Evolutionary conservation across 2,113 vertebrate genomes (phyloP), one percentile per base, ranked within the genome.

Genomic region (Trichechus manatus): DNA sequence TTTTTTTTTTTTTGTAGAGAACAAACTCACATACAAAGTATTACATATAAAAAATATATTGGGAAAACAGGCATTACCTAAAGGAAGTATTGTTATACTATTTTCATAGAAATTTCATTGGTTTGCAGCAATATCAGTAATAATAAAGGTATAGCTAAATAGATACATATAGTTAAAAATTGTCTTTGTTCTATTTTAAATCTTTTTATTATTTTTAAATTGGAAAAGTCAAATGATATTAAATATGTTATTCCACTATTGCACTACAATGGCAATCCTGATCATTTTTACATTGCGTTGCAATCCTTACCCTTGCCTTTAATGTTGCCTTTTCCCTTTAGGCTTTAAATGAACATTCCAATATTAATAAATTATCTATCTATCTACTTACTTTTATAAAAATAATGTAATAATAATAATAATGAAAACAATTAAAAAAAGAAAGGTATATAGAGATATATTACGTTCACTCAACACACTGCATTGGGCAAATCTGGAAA

Each of bases 11-110:
- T 82, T 77, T 70, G 79, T 93, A 59, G 29, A 95, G 68, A 90
- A 91, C 42, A 96, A 86, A 78, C 5, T 85, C 56, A 94, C 72
- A 92, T 11, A 42, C 53, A 75, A 85, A 95, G 42, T 61, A 92
- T 92, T 78, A 84, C 87, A 81, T 50, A 95, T 42, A 82, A 94
- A 97, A 95, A n/a, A n/a, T 33, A 87, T 56, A 85, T 5, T 6
- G 63, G 47, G 39, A 11, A 96, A 91, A 64, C 19, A 94, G 53
- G 64, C 10, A 84, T 31, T 59, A 68, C 9, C 39, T 23, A n/a
- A 93, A 95, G 74, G 7, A 96, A 91, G 87, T 87, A 78, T 1
- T 61, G 14, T 61, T 66, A 27, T 36, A 22, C 27, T 13, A 22
- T 17, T 61, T 22, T 68, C 79, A 10, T 47, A 27, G 33, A 50